phyloP scores from a whole-genome alignment of 2,797 vertebrate species.

The Erpetoichthys calabaricus region DNA sequence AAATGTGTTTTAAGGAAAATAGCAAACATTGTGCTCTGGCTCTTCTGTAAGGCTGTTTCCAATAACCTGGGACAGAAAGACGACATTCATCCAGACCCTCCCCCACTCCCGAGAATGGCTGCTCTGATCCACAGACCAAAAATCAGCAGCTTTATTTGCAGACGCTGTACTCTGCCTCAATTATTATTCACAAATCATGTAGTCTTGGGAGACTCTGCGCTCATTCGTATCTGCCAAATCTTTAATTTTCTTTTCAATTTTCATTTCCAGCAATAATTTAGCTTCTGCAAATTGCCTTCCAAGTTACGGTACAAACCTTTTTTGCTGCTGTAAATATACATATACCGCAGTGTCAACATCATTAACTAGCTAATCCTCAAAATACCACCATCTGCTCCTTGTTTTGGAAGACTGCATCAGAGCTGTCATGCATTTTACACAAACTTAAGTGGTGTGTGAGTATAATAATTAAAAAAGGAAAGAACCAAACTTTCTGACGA shows the following conservation, averaged over 20 bases:
- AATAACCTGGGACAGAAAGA: too few relatives aligned
- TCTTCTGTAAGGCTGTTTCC: too few relatives aligned
- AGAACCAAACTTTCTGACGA: not conserved
- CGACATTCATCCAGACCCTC: too few relatives aligned
- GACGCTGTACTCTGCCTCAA: too few relatives aligned
- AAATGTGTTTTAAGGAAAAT: too few relatives aligned
- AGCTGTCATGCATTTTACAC: not conserved
- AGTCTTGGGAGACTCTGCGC: too few relatives aligned
- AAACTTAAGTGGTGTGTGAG: not conserved
- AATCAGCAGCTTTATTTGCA: too few relatives aligned
- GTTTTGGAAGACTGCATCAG: not conserved
- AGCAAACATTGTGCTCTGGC: too few relatives aligned
- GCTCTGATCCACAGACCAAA: too few relatives aligned
- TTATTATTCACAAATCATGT: too few relatives aligned
- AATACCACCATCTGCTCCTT: not conserved
- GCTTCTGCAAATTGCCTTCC: not conserved
- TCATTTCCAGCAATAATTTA: not conserved
- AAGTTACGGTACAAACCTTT: not conserved
- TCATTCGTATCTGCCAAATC: too few relatives aligned
- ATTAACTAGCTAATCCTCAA: not conserved
- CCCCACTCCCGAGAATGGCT: too few relatives aligned
- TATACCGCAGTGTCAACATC: not conserved
- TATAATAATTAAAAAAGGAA: not conserved
- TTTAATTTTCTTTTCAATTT: not conserved
- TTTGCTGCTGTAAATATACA: not conserved